Evolutionary conservation across 2,888 invertebrate species (phyloP).

Genomic region (Sycophila texana): DNA sequence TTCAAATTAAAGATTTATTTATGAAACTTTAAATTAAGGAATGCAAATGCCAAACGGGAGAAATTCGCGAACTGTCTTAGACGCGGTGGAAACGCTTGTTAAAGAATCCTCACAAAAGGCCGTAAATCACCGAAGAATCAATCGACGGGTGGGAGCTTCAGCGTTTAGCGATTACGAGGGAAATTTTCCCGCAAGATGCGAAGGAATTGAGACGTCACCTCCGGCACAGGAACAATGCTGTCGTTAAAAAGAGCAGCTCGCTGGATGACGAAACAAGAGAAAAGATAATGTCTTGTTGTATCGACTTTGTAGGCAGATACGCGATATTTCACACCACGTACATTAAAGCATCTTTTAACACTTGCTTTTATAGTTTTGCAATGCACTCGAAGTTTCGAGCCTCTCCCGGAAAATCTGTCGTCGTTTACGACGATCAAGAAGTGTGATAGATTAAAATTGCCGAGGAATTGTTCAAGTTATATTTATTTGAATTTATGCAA

Average conservation of each 20-base stretch:
- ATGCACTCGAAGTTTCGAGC: background rate
- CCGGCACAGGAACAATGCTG: constrained; percentile 66
- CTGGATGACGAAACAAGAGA: constrained; percentile 48
- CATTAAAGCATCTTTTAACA: constrained; percentile 27
- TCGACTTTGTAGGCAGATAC: constrained; percentile 43
- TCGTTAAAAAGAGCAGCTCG: constrained; percentile 65
- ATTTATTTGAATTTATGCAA: background rate
- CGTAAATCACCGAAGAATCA: constrained; percentile 55
- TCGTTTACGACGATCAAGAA: too few relatives aligned
- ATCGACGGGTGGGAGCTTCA: constrained; percentile 57
- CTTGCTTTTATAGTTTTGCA: constrained; percentile 39
- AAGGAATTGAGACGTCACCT: constrained; percentile 65
- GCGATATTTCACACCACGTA: constrained; percentile 47
- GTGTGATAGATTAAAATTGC: too few relatives aligned
- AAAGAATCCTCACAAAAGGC: constrained; percentile 48
- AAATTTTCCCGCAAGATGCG: constrained; percentile 47
- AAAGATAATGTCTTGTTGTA: constrained; percentile 51
- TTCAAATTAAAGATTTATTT: constrained; percentile 5
- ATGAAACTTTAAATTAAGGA: constrained; percentile 2
- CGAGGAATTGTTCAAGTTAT: background rate
- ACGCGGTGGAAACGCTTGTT: constrained; percentile 26
- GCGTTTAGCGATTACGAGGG: constrained; percentile 54
- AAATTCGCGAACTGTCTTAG: background rate
- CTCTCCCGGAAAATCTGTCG: background rate
- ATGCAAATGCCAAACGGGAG: constrained; percentile 5